phyloP scores from a whole-genome alignment of 2,797 vertebrate genomes.

The Enteromius unitaeniatus region DNA sequence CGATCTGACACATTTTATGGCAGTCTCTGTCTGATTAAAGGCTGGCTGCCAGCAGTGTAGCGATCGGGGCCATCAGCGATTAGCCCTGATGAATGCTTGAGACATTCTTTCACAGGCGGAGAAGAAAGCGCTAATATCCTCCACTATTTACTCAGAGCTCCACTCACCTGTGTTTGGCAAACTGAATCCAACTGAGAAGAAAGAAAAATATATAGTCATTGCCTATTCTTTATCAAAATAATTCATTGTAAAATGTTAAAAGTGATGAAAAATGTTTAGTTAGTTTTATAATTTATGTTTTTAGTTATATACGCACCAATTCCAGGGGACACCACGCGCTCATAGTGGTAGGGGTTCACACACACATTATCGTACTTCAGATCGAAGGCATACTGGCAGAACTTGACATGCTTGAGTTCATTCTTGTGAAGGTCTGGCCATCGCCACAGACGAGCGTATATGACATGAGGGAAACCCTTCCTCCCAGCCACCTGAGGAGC shows the following conservation, averaged over 20 bases:
- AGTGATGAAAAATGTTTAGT: not conserved
- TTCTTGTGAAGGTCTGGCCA: slow-evolving; percentile 87
- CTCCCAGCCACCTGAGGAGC: slow-evolving; percentile 78
- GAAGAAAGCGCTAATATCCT: not conserved
- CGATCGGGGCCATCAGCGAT: slow-evolving; percentile 7
- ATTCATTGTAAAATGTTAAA: not conserved
- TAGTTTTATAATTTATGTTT: not conserved
- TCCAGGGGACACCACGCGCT: slow-evolving; percentile 79
- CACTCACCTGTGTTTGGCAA: slow-evolving; percentile 69
- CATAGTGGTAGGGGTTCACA: slow-evolving; percentile 86
- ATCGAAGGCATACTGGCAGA: slow-evolving; percentile 87
- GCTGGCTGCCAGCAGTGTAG: slow-evolving; percentile 18
- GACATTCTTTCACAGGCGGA: not conserved
- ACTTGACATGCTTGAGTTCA: slow-evolving; percentile 82
- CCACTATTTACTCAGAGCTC: not conserved
- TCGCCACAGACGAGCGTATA: slow-evolving; percentile 83
- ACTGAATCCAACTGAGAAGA: slow-evolving; percentile 66
- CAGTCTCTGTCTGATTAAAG: slow-evolving; percentile 32
- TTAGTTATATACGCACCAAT: slow-evolving; percentile 69
- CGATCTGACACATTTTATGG: slow-evolving; percentile 32
- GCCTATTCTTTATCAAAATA: not conserved
- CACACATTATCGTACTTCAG: slow-evolving; percentile 86
- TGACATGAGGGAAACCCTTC: slow-evolving; percentile 84
- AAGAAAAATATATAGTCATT: slow-evolving; percentile 10
- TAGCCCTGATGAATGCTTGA: slow-evolving; percentile 18